phyloP scores from a whole-genome alignment of 2,888 invertebrate genomes.

The Mesochorus sp. region DNA sequence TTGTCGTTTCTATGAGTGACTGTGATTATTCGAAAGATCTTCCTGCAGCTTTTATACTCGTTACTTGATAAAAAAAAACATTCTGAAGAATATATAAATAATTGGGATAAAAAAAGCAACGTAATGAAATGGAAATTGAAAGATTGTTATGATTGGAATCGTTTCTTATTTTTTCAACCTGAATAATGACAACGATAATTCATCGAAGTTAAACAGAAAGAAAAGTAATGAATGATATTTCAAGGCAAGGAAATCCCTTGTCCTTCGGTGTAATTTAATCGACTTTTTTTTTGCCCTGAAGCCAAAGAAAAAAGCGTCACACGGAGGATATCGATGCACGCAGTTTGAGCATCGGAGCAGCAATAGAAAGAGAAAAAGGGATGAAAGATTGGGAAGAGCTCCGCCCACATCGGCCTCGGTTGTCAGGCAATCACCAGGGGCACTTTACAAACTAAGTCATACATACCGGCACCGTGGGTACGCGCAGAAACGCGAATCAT shows the following conservation, averaged over 20 bases:
- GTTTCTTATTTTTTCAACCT: too few relatives aligned
- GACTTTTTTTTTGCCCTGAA: neutral
- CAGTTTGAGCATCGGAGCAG: conserved; percentile 2
- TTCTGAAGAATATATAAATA: neutral
- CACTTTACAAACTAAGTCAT: conserved; percentile 36
- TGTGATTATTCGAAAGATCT: too few relatives aligned
- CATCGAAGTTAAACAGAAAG: too few relatives aligned
- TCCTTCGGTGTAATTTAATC: neutral
- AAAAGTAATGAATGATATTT: neutral
- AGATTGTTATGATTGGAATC: too few relatives aligned
- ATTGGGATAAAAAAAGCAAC: neutral
- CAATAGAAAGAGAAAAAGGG: conserved; percentile 59
- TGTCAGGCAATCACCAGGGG: conserved; percentile 73
- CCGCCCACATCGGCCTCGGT: conserved; percentile 74
- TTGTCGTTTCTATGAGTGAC: too few relatives aligned
- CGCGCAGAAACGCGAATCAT: conserved; percentile 32
- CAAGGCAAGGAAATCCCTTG: neutral
- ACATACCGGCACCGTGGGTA: conserved; percentile 55
- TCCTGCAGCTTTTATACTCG: too few relatives aligned
- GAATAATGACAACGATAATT: too few relatives aligned
- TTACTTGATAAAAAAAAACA: neutral
- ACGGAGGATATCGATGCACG: conserved; percentile 30
- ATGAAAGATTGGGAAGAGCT: conserved; percentile 61
- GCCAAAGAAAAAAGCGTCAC: neutral
- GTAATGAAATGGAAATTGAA: too few relatives aligned